Conservation (phyloP, 2,888 invertebrate species). For the Tupiocoris notatus region DNA sequence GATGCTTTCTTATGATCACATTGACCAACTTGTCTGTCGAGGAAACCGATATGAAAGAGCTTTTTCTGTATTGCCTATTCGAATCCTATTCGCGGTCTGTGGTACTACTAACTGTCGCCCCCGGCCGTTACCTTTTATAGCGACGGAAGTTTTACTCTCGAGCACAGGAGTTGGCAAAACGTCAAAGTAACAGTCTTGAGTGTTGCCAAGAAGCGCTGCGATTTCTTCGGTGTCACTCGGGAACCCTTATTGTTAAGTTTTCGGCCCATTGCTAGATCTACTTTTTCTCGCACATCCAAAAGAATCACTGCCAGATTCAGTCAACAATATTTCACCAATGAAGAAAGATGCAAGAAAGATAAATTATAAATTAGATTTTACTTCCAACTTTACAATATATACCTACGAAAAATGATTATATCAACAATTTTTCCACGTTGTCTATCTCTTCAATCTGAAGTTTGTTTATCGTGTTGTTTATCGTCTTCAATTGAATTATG, state of each 20-base stretch:
- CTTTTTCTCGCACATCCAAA: not conserved
- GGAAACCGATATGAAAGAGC: not conserved
- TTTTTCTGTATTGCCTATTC: not conserved
- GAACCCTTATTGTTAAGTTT: slow-evolving; percentile 16
- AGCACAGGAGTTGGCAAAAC: slow-evolving; percentile 18
- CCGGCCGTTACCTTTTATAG: slow-evolving; percentile 7
- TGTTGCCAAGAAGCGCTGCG: slow-evolving; percentile 18
- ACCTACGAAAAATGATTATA: no score
- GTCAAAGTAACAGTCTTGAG: slow-evolving; percentile 23
- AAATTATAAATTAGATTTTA: no score
- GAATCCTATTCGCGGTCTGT: not conserved
- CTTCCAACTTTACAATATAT: no score
- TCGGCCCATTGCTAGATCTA: not conserved
- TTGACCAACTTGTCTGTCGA: not conserved
- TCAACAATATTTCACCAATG: no score
- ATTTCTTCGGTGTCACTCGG: not conserved
- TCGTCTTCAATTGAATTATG: no score
- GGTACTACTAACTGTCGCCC: no score
- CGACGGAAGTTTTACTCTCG: slow-evolving; percentile 12
- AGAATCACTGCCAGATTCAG: not conserved
- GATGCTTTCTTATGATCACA: no score
- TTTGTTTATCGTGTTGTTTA: no score
- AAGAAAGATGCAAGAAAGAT: no score
- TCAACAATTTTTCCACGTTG: no score
- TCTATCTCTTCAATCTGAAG: no score